Evolutionary conservation across 1,140 invertebrate genomes (phyloP).

Genomic region (Drosophila arizonae): DNA sequence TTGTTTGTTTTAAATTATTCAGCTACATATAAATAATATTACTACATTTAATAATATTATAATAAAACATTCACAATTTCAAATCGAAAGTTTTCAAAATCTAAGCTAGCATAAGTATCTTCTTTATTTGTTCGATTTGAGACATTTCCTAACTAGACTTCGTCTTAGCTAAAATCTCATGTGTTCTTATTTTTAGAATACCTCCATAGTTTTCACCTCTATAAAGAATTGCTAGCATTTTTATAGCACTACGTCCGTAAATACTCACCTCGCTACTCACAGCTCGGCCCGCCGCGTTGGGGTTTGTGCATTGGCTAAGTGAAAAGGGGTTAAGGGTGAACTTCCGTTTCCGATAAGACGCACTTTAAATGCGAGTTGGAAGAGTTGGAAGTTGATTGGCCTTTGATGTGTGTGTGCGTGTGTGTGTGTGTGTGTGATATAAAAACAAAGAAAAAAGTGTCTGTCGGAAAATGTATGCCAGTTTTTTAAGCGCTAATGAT

Average conservation of each 20-base stretch:
- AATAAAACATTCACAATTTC: too few species aligned
- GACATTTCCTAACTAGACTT: too few species aligned
- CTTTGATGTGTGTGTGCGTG: constrained; percentile 61
- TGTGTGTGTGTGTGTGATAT: constrained; percentile 51
- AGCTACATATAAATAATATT: too few species aligned
- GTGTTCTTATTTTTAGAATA: neutral
- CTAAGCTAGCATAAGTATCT: too few species aligned
- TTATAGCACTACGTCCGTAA: constrained; percentile 36
- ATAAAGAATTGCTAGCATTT: neutral
- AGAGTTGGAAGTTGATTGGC: constrained; percentile 77
- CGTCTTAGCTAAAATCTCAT: too few species aligned
- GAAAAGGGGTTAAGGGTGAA: constrained; percentile 64
- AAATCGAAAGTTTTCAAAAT: too few species aligned
- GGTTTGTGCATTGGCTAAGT: constrained; percentile 60
- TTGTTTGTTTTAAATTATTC: too few species aligned
- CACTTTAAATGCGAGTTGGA: constrained; percentile 24
- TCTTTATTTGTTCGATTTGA: too few species aligned
- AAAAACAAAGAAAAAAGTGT: constrained; percentile 59
- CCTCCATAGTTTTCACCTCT: too few species aligned
- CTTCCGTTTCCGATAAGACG: constrained; percentile 74
- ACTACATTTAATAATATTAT: too few species aligned
- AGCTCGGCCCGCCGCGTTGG: constrained; percentile 38
- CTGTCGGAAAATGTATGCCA: constrained; percentile 75
- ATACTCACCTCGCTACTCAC: neutral
- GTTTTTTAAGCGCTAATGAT: constrained; percentile 66